phyloP scores from a whole-genome alignment of 2,113 vertebrate genomes.

The Coreoperca whiteheadi region DNA sequence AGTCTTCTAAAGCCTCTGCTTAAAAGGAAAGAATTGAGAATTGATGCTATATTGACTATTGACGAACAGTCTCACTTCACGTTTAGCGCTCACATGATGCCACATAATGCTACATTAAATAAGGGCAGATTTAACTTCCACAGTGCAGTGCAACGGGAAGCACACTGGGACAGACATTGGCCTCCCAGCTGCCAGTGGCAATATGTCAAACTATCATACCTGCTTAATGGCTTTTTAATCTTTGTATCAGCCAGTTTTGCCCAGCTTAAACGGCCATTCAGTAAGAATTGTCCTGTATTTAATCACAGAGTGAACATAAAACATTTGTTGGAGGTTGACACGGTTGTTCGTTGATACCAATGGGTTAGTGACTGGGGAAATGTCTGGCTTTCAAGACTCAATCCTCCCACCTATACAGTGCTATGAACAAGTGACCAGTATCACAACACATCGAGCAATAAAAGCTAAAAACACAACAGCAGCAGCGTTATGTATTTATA shows the following conservation, averaged over 20 bases:
- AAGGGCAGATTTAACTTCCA: neutral
- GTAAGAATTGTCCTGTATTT: neutral
- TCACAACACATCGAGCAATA: constrained; percentile 30
- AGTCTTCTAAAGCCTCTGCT: neutral
- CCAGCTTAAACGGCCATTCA: no score
- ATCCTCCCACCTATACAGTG: neutral
- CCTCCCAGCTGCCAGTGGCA: neutral
- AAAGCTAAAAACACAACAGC: constrained; percentile 39
- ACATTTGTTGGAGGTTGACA: neutral
- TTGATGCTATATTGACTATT: neutral
- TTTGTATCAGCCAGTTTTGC: neutral
- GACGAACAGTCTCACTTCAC: neutral
- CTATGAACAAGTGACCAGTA: constrained; percentile 16
- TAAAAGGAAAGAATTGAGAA: neutral
- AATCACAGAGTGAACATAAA: neutral
- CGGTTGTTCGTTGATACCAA: neutral
- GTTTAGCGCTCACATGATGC: neutral
- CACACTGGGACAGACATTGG: no score
- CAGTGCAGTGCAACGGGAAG: neutral
- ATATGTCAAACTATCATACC: neutral
- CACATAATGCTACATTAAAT: constrained; percentile 20
- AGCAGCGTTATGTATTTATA: constrained; percentile 1
- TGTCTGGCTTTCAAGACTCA: neutral
- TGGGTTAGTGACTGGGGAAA: neutral
- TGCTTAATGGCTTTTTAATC: neutral